Base-by-base conservation (phyloP, 2,888 invertebrate genomes). In the Kuschelorhynchus macadamiae region DNA sequence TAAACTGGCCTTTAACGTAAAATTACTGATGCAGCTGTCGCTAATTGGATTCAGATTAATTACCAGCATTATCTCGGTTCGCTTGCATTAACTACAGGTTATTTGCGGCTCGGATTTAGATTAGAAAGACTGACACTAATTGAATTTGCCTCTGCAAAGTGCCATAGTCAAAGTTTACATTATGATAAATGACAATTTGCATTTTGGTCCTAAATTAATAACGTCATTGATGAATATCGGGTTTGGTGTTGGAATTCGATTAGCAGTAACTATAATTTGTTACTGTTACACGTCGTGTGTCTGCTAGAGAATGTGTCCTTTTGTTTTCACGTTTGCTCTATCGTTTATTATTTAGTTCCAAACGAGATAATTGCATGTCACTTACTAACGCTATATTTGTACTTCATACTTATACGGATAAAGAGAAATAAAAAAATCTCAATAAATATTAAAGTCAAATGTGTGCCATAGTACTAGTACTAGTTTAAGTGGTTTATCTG, bases 121-220 rank as follows among this genome's bases (percentile, higher is more conserved):
- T 57, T 55, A 64, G 74, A 75, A 72, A 71, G 73, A 74, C 71
- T 74, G 73, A 73, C 74, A 79, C 80, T 82, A 81, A 81, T 82
- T 82, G 81, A 82, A 82, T 82, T 81, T 81, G 81, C n/a, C 80
- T 79, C 77, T 76, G 79, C 78, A 74, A 79, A 82, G 79, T 80
- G 57, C 39, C 30, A 30, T 30, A 30, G 30, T 30, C 80, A 79
- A 81, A 81, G 80, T 81, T 80, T 81, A 80, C 80, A 81, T 81
- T 81, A 80, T 81, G 82, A 82, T 82, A 81, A 81, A 82, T 81
- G 81, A 81, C 80, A 80, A 81, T 81, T 81, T 80, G n/a, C 30
- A 30, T 30, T 30, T 30, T 30, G 30, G 30, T 30, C 30, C 9
- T 9, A 9, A 30, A 30, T 30, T 30, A 30, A 30, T 30, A 30